phyloP scores from a whole-genome alignment of 2,113 vertebrate species.

The Ictalurus punctatus region DNA sequence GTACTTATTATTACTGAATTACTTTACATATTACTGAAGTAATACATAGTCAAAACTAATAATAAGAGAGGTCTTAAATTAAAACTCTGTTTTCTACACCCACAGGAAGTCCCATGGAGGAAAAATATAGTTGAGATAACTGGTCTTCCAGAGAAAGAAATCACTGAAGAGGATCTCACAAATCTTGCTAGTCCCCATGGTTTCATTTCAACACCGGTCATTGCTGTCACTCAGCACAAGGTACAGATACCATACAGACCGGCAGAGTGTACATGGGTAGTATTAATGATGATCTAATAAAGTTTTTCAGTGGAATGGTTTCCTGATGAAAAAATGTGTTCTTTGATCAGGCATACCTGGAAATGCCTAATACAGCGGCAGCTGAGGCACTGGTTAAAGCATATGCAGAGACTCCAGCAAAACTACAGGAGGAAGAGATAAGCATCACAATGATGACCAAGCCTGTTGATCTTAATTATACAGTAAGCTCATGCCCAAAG shows the following conservation, averaged over 20 bases:
- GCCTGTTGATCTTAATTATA: slow-evolving; percentile 66
- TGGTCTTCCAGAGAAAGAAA: slow-evolving; percentile 74
- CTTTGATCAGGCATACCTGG: slow-evolving; percentile 72
- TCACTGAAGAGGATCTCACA: slow-evolving; percentile 72
- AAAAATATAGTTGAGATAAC: slow-evolving; percentile 72
- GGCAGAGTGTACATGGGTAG: neutral
- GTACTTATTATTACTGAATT: too few relatives aligned
- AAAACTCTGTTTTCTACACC: neutral
- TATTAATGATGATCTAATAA: neutral
- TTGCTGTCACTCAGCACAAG: slow-evolving; percentile 76
- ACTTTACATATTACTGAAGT: too few relatives aligned
- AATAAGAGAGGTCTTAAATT: neutral
- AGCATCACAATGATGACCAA: slow-evolving; percentile 67
- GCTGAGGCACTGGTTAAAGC: slow-evolving; percentile 81
- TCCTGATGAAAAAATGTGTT: neutral
- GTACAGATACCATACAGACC: slow-evolving; percentile 59
- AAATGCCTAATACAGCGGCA: slow-evolving; percentile 70
- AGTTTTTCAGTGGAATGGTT: neutral
- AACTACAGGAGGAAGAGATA: slow-evolving; percentile 74
- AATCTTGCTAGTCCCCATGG: slow-evolving; percentile 79
- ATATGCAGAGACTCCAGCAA: slow-evolving; percentile 75
- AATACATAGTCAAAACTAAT: neutral
- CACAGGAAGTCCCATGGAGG: slow-evolving; percentile 42
- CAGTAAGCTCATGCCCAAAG: slow-evolving; percentile 60
- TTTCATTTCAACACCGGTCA: slow-evolving; percentile 66